Percentiles rank a stretch among this genome's conserved stretches.
Conservation (phyloP, 2,113 vertebrate genomes). For the Nothoprocta perdicaria region DNA sequence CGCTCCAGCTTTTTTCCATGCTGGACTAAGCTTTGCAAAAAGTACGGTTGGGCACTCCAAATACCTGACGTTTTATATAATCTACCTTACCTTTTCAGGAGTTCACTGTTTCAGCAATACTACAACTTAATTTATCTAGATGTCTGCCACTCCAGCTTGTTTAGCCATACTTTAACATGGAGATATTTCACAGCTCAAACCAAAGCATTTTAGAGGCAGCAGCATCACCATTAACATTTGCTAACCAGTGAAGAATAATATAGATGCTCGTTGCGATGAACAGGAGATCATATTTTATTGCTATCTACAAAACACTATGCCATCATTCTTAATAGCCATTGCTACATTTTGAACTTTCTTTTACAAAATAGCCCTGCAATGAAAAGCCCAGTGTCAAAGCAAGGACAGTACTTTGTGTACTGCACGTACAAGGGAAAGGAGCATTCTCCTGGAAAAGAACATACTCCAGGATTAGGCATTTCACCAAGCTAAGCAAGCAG, state of each 20-base stretch:
- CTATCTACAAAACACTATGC: not conserved
- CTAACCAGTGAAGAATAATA: not conserved
- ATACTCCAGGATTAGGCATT: not conserved
- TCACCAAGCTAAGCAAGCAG: not conserved
- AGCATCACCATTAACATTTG: not conserved
- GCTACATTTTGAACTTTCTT: not conserved
- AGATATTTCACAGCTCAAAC: conserved; percentile 17
- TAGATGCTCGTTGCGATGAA: not conserved
- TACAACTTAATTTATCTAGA: conserved; percentile 48
- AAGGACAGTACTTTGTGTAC: not conserved
- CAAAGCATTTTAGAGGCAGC: not conserved
- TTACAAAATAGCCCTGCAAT: not conserved
- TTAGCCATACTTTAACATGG: conserved; percentile 3
- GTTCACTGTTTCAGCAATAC: conserved; percentile 48
- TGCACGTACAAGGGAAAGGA: not conserved
- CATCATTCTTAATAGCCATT: not conserved
- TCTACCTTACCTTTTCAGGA: conserved; percentile 42
- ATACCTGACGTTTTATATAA: conserved; percentile 17
- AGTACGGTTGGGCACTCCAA: conserved; percentile 39
- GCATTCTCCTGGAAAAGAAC: not conserved
- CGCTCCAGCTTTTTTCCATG: not conserved
- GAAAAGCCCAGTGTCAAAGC: not conserved
- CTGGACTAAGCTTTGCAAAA: conserved; percentile 16
- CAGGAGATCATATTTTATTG: not conserved
- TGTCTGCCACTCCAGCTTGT: conserved; percentile 6